Evolutionary conservation across 2,888 invertebrate species (phyloP), one percentile per base, ranked within the genome.

Genomic region (Hirtodrosophila cameraria): DNA sequence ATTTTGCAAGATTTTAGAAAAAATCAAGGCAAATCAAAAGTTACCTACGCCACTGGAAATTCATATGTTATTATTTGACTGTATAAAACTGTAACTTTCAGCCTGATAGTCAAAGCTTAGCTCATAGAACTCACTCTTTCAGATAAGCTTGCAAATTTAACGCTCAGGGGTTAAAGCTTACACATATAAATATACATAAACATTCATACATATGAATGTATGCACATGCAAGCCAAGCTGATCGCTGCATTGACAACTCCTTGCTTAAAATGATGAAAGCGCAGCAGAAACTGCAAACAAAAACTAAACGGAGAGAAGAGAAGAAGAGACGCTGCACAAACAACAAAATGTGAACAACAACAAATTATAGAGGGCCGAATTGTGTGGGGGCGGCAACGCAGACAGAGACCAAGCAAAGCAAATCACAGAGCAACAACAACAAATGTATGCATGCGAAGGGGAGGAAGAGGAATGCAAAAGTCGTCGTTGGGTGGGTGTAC

Each of bases 401-500:
- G 57, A 62, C 55, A 66, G 23, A 49, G 52, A 13, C 23, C 43
- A 69, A 39, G 54, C 42, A 61, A 77, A 50, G 35, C 59, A 54
- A 38, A 20, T 20, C 18, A 20, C 48, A 45, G 55, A 11, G 13
- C 35, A 39, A 27, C 20, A 28, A n/a, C n/a, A 42, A 39, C 16
- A 38, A 52, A 53, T 16, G n/a, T n/a, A n/a, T n/a, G n/a, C n/a
- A n/a, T n/a, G 42, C 23, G 30, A 18, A n/a, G 38, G 31, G 13
- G 28, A 25, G 20, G 23, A 5, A 31, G 18, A 30, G 31, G 3
- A 42, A 65, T 77, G 78, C 85, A 78, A 78, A 78, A 79, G 65
- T 78, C 45, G 57, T 48, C 20, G 66, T 31, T 80, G 79, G 79
- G 80, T 80, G 80, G 80, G 86, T 83, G 86, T 77, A 86, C 60